Evolutionary conservation across 2,888 invertebrate genomes (phyloP), one percentile per base, ranked within the genome.

Genomic region (Rhodophaea formosa): DNA sequence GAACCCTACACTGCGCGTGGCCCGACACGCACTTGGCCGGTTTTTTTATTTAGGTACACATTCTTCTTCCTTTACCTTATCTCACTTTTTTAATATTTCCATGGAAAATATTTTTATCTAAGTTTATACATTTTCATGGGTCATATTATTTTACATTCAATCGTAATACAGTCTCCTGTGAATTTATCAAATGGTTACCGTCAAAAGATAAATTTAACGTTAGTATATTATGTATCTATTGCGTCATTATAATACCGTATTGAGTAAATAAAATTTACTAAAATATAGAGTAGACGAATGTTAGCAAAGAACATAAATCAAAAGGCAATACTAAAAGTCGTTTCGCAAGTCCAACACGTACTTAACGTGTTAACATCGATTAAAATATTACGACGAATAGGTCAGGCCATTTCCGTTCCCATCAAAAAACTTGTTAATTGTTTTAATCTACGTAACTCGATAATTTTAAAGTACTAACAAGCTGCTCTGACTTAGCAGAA

Each of bases 371-470:
- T 62, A 63, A 58, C 59, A 68, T 67, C 73, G 64, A 73, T 77
- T 74, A 72, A 78, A 60, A 79, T 79, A 80, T 76, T 80, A 79
- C 75, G 14, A 23, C 17, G 23, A 44, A 8, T 79, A 69, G 82
- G 83, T 80, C 78, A 78, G 69, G 72, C 71, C 69, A 75, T 77
- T 78, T 82, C 81, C 83, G 75, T 78, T 77, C 76, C 68, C 79
- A 79, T 75, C 71, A 62, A 56, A 64, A 44, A 30, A 44, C 44
- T 68, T 66, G 60, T 57, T 59, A 58, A 61, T 61, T 53, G 42
- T 58, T 59, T n/a, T 16, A 14, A 52, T 45, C 55, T 53, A 56
- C 54, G 57, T 42, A 52, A 32, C 35, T 39, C 47, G 12, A 14
- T 47, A 47, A 3, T 8, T 39, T 39, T 39, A 23, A 39, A n/a